These are phyloP conservation scores for Liodrosophila aerea DNA, from an alignment of 2,888 invertebrate genomes.

Conservation along the genomic window DNA sequence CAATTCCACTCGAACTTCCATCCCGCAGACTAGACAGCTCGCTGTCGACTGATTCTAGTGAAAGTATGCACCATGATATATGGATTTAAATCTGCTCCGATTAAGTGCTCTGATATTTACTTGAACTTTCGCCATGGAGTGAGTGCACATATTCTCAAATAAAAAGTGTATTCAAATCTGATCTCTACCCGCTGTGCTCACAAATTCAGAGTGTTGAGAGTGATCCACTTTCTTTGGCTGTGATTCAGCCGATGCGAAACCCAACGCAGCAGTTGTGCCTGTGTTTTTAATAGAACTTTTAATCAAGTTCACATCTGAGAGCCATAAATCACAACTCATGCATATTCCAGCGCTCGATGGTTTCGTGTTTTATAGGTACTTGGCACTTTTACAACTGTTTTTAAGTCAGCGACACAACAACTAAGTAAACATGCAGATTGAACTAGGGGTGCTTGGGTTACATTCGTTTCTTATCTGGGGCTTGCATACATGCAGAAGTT, in stretches of 20 bases:
- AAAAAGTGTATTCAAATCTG: too few species aligned
- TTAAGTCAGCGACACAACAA: too few species aligned
- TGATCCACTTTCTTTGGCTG: conserved; percentile 7
- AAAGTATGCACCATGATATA: conserved; percentile 32
- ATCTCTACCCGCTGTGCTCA: conserved; percentile 1
- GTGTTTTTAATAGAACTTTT: not conserved
- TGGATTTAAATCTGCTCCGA: not conserved
- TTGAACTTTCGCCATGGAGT: not conserved
- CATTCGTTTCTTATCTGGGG: too few species aligned
- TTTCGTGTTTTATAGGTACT: not conserved
- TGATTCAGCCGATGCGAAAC: not conserved
- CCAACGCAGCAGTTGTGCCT: too few species aligned
- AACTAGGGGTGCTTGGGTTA: too few species aligned
- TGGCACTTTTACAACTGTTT: too few species aligned
- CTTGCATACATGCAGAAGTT: too few species aligned
- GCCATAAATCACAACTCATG: not conserved
- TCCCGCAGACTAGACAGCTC: not conserved
- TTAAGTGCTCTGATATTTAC: not conserved
- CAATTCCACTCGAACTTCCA: too few species aligned
- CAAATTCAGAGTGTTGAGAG: too few species aligned
- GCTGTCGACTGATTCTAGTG: conserved; percentile 52
- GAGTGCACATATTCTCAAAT: too few species aligned
- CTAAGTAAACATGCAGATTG: too few species aligned
- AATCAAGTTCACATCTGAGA: not conserved
- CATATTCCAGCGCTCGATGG: not conserved